phyloP scores from a whole-genome alignment of 2,113 vertebrate species.

The Pachycephala philippinensis region DNA sequence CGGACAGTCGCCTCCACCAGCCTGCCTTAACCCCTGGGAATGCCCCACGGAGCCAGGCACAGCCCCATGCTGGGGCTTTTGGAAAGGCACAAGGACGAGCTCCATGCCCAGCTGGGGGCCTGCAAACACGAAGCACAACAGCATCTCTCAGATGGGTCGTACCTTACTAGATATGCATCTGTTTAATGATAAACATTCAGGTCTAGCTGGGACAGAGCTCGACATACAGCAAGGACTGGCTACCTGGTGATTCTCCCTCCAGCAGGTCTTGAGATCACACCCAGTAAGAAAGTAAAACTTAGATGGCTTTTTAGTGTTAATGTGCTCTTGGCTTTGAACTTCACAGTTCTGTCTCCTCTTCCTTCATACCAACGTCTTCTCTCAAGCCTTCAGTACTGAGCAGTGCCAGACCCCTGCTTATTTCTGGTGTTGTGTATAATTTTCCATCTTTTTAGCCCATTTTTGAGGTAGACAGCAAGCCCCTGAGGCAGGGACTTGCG shows the following conservation, averaged over 20 bases:
- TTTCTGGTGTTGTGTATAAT: background rate
- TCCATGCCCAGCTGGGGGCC: background rate
- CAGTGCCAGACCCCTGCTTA: background rate
- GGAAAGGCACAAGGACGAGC: background rate
- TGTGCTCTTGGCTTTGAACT: background rate
- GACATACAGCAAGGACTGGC: background rate
- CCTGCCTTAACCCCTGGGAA: background rate
- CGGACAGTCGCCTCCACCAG: rapidly evolving
- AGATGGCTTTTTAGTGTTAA: background rate
- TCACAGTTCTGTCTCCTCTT: background rate
- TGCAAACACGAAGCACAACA: background rate
- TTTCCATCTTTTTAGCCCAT: background rate
- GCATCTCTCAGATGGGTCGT: too few relatives aligned
- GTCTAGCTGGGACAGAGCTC: background rate
- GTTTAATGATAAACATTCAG: background rate
- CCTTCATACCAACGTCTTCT: background rate
- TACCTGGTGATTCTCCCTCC: background rate
- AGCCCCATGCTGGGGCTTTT: background rate
- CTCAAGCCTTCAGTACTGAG: background rate
- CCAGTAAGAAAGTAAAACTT: background rate
- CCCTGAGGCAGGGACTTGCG: background rate
- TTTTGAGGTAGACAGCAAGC: background rate
- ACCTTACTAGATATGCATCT: background rate
- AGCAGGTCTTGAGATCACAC: background rate
- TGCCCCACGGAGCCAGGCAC: background rate